Conservation (phyloP, 2,888 invertebrate genomes). For the Carcina quercana region DNA sequence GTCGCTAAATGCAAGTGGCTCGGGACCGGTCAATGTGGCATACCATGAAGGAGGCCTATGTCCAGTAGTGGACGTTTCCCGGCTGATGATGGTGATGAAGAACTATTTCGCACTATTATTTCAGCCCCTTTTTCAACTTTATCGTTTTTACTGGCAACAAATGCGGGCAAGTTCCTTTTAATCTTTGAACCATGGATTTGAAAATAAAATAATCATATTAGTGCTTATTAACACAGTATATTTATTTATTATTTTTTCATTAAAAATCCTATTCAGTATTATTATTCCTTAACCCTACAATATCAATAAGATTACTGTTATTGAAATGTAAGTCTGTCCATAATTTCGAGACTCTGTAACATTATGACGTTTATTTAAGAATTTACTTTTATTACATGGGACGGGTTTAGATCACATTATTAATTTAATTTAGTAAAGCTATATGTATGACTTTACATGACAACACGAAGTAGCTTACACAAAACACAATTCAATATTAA, state of each 20-base stretch:
- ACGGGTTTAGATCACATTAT: conserved; percentile 40
- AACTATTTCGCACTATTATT: neutral
- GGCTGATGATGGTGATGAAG: too few species aligned
- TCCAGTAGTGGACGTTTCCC: too few species aligned
- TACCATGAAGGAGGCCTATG: too few species aligned
- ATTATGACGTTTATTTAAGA: conserved; percentile 20
- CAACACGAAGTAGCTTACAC: conserved; percentile 41
- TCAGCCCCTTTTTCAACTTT: neutral
- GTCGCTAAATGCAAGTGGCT: too few species aligned
- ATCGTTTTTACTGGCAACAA: neutral
- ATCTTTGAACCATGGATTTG: too few species aligned
- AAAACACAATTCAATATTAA: conserved; percentile 42
- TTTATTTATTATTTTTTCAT: conserved; percentile 56
- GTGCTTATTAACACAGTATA: conserved; percentile 64
- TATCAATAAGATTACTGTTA: conserved; percentile 30
- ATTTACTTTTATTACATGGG: conserved; percentile 35
- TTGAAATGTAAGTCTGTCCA: conserved; percentile 42
- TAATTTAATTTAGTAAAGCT: conserved; percentile 67
- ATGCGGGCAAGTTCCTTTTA: conserved; percentile 30
- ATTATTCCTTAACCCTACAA: conserved; percentile 25
- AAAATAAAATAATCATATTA: too few species aligned
- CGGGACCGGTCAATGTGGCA: too few species aligned
- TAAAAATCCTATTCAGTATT: conserved; percentile 41
- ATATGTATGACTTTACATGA: conserved; percentile 58
- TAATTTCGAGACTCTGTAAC: conserved; percentile 35